Evolutionary conservation across 37 sponge, comb jelly and placozoan genomes (phyloP).

Genomic region (Hexactinellida sp.): DNA sequence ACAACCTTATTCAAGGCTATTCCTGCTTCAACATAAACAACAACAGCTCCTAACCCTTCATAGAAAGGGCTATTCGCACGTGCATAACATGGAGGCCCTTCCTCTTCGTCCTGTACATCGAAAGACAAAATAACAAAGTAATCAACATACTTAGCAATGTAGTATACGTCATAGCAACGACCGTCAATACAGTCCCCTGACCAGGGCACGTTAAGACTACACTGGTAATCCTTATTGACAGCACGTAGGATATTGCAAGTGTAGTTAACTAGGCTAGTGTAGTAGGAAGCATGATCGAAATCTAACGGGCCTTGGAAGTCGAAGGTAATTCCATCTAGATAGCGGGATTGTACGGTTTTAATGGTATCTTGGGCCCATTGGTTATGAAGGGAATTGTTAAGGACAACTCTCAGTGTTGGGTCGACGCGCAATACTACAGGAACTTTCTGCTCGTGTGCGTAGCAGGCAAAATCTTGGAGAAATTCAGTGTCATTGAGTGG

Average conservation of each 20-base stretch:
- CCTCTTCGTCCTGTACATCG: not conserved
- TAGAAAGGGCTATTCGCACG: conserved; percentile 2
- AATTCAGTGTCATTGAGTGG: not conserved
- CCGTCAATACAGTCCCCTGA: conserved; percentile 2
- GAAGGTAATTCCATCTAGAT: not conserved
- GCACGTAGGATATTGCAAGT: not conserved
- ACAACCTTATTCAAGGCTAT: not conserved
- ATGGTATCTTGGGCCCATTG: not conserved
- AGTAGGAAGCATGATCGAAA: conserved; percentile 9
- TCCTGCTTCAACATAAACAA: conserved; percentile 4
- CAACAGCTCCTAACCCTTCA: not conserved
- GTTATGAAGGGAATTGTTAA: conserved; percentile 5
- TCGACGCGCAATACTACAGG: not conserved
- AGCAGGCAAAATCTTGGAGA: not conserved
- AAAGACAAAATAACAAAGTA: not conserved
- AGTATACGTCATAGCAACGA: not conserved
- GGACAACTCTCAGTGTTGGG: not conserved
- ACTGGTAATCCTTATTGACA: not conserved
- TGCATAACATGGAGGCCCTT: not conserved
- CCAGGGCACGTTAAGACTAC: not conserved
- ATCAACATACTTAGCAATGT: not conserved
- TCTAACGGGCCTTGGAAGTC: not conserved
- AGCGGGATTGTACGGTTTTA: not conserved
- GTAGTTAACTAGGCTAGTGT: not conserved
- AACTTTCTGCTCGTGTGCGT: not conserved